phyloP scores from a whole-genome alignment of 2,113 vertebrate species.

The Aspidoscelis tigris region DNA sequence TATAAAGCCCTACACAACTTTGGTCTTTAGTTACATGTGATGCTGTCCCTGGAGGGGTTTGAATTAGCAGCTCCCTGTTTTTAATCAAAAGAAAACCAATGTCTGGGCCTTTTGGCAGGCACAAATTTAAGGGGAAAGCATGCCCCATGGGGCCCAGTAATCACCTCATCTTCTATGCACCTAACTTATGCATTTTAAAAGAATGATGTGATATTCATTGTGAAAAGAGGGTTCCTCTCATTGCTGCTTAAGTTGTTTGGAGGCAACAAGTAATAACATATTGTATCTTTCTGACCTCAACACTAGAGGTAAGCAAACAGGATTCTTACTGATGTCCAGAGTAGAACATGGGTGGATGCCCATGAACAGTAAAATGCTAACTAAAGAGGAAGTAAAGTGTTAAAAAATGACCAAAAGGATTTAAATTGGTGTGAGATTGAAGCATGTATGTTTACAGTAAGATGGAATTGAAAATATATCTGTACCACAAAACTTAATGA shows the following conservation, averaged over 20 bases:
- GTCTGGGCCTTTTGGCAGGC: neutral
- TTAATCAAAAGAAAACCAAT: neutral
- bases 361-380: neutral
- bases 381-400: neutral
- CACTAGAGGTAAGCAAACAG: neutral
- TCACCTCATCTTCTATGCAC: neutral
- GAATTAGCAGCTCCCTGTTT: slow-evolving; percentile 13
- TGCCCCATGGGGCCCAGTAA: neutral
- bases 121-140: neutral
- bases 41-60: slow-evolving; percentile 57
- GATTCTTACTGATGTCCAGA: neutral
- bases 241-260: neutral
- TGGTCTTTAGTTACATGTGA: slow-evolving; percentile 68
- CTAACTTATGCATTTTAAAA: neutral
- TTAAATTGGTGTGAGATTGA: neutral
- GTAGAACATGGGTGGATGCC: neutral
- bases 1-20: slow-evolving; percentile 69
- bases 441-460: neutral
- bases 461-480: too few species aligned
- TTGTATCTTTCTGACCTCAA: neutral
- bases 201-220: neutral
- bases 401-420: neutral
- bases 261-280: neutral
- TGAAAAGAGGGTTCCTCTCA: neutral
- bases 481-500: neutral